Base-by-base conservation (phyloP, 2,113 vertebrate genomes). In the Sprattus sprattus region DNA sequence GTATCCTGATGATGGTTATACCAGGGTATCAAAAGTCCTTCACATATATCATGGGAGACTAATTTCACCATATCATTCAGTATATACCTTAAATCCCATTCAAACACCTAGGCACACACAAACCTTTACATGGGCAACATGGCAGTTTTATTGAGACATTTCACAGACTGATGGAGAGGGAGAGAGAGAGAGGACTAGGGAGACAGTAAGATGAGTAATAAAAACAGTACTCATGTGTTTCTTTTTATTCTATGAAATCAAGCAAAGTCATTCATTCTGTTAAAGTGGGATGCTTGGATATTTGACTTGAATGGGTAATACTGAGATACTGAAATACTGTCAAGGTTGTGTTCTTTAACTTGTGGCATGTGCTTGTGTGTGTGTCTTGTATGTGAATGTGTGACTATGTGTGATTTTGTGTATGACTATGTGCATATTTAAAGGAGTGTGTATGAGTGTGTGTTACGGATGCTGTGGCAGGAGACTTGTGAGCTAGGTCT, bases 261-360 rank as follows among this genome's bases (percentile, higher is more conserved):
- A 91, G 86, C 86, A 90, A 92, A 91, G 92, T 83, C 86, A 88
- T 93, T 94, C 87, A 90, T 86, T 88, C 90, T 86, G 92, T 87
- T 90, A 85, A 87, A 88, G 90, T 90, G 90, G 91, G 88, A 93
- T 81, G 88, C 88, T 90, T 86, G 67, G 67, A 90, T 88, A 82
- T 87, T 89, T 90, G 83, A 90, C 91, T 92, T 87, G 87, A 92
- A 84, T 92, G 87, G 89, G 91, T 92, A 91, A 92, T 93, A 94
- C 88, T 92, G 92, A 91, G 85, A 86, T 84, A 71, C 67, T 75
- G 67, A 75, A 67, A 75, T 75, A 75, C 67, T 75, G 67, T 75
- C 28, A 75, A 39, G 32, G 28, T 75, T 75, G 67, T 75, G 67
- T 75, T 75, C 5, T 75, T 32, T 15, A 39, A 75, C 28, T 75